phyloP scores from a whole-genome alignment of 2,888 invertebrate species.

The Phaedon cochleariae region DNA sequence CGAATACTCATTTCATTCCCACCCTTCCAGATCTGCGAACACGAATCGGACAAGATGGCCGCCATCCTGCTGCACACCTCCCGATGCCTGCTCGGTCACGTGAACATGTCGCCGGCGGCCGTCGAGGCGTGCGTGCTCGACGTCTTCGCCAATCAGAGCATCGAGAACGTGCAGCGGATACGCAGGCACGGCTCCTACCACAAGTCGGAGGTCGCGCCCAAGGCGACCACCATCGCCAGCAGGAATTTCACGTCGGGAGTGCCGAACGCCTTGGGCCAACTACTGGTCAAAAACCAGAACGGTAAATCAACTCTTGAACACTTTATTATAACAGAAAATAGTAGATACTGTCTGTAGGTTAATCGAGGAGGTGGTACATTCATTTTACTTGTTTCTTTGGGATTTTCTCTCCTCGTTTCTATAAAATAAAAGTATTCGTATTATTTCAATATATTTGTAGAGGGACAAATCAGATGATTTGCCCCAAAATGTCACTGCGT shows the following conservation, averaged over 20 bases:
- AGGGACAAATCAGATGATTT: no score
- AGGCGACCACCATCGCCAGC: conserved; percentile 51
- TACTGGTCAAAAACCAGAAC: conserved; percentile 57
- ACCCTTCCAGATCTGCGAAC: conserved; percentile 39
- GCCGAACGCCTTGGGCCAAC: conserved; percentile 56
- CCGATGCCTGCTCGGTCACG: conserved; percentile 62
- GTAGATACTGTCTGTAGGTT: no score
- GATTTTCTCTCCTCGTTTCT: no score
- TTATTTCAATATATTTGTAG: no score
- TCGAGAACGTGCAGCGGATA: conserved; percentile 56
- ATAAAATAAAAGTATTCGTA: no score
- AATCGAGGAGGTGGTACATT: no score
- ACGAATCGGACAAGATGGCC: conserved; percentile 56
- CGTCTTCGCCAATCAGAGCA: conserved; percentile 57
- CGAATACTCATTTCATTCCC: no score
- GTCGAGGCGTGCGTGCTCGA: conserved; percentile 59
- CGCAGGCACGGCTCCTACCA: conserved; percentile 53
- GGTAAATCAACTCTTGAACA: no score
- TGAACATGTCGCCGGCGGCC: conserved; percentile 62
- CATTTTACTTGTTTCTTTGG: no score
- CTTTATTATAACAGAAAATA: no score
- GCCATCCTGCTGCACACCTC: conserved; percentile 56
- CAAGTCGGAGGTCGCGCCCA: conserved; percentile 54
- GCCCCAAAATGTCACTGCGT: no score
- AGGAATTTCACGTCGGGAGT: conserved; percentile 58